Conservation (phyloP, 2,113 vertebrate species). For the Spizaetus ornatus region DNA sequence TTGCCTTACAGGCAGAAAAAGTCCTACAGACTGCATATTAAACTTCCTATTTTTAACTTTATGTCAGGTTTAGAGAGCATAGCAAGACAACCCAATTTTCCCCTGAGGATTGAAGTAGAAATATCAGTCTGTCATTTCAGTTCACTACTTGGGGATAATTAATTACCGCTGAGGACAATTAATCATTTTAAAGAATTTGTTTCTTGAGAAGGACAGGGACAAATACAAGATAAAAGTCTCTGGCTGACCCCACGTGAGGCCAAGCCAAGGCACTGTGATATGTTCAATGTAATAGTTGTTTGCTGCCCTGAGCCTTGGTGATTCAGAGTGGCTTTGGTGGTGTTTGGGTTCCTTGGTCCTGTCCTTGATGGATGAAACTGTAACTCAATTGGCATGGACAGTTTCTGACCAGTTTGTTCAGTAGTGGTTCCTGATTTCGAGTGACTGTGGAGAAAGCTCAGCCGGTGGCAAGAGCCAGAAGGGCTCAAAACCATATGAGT, state of each 20-base stretch:
- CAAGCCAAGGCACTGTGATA: background rate
- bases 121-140: constrained; percentile 57
- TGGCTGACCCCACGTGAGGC: background rate
- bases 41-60: constrained; percentile 63
- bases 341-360: background rate
- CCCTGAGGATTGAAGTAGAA: constrained; percentile 42
- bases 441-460: background rate
- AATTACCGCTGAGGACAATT: constrained; percentile 44
- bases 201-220: background rate
- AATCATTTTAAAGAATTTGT: constrained; percentile 6
- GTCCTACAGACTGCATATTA: constrained; percentile 41
- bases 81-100: constrained; percentile 9
- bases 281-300: background rate
- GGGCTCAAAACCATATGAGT: background rate
- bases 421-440: background rate
- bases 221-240: background rate
- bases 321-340: background rate
- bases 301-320: background rate
- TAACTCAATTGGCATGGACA: rapidly evolving
- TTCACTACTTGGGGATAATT: constrained; percentile 49
- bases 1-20: constrained; percentile 37
- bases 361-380: background rate
- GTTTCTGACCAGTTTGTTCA: background rate
- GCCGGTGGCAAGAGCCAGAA: background rate
- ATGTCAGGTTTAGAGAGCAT: constrained; percentile 31